Conservation (phyloP, 2,113 vertebrate species). For the Nipponia nippon region DNA sequence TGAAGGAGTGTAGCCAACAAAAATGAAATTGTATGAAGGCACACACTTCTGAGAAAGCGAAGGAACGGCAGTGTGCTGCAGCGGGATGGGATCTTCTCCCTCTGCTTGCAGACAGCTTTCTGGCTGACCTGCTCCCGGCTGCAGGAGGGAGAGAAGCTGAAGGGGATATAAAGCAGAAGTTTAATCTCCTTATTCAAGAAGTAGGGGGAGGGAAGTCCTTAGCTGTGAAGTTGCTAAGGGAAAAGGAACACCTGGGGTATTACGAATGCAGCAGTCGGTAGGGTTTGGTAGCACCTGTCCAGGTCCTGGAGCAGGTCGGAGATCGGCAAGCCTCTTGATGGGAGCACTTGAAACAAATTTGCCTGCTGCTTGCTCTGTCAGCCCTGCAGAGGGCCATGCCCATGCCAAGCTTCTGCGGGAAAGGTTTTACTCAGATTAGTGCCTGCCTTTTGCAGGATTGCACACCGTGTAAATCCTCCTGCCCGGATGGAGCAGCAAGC, state of each 20-base stretch:
- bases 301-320: neutral
- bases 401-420: neutral
- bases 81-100: neutral
- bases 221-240: neutral
- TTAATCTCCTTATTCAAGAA: neutral
- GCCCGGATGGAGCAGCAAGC: fast-evolving
- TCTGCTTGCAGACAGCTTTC: neutral
- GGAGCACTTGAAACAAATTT: neutral
- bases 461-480: fast-evolving
- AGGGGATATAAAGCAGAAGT: neutral
- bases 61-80: neutral
- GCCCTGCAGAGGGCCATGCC: fast-evolving
- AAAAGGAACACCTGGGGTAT: neutral
- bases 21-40: neutral
- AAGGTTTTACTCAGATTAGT: neutral
- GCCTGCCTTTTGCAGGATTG: neutral
- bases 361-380: neutral
- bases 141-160: neutral
- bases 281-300: neutral
- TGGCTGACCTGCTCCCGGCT: neutral
- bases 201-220: neutral
- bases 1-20: neutral
- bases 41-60: neutral
- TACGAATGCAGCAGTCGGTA: fast-evolving
- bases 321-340: neutral